Evolutionary conservation across 2,888 invertebrate species (phyloP), one percentile per base, ranked within the genome.

Genomic region (Cremastinae sp.): DNA sequence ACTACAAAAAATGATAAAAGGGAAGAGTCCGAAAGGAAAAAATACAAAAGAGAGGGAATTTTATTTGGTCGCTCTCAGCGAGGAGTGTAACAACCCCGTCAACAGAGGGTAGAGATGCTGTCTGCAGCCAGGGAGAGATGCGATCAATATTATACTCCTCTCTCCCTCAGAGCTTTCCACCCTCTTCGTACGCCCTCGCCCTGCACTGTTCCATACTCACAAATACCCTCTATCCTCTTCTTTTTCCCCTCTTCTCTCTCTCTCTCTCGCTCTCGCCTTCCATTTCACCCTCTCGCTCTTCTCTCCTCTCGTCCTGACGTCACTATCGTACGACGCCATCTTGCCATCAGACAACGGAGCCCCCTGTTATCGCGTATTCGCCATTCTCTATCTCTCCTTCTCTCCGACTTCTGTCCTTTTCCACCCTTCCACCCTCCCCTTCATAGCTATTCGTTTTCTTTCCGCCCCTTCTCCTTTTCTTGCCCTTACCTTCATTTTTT

Each of bases 291-390:
- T 8, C 43, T 43, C 39, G 53, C 59, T 47, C 43, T 43, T 28
- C 64, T 53, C 43, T 45, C 64, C 70, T 68, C 75, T 74, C 72
- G 65, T 75, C 83, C 82, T 86, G 87, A 88, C 88, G 88, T 89
- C 87, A 86, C 88, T 89, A 89, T 89, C 89, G 84, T 84, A 80
- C 85, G 87, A 89, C 88, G 89, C 89, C 89, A 89, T 89, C 89
- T 89, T 89, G 89, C 89, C 87, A 88, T 88, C 88, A 88, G 88
- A 88, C 88, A 88, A 88, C 87, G 85, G 83, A 85, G 83, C 84
- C 87, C 80, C 78, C 86, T 85, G 86, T 87, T 87, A 88, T 88
- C 88, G 81, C 82, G 79, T 83, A 80, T 80, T 82, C 83, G 83
- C 83, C 80, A 74, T 85, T 84, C 80, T 79, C 76, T 74, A 80